These are phyloP conservation scores for Coelinius sp. DNA, from an alignment of 2,888 invertebrate species.

Conservation along the genomic window DNA sequence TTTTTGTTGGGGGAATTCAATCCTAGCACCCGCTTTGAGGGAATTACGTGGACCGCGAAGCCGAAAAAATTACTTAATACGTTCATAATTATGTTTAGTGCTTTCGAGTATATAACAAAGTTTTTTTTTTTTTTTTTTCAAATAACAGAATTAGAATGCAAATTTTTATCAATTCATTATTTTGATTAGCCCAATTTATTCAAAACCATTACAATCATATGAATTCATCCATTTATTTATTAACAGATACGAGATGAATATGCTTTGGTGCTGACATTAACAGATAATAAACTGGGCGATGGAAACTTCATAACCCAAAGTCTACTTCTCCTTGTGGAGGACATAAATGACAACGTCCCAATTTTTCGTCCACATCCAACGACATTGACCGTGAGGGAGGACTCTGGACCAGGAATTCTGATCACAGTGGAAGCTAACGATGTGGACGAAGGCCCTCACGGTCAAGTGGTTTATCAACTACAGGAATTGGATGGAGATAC, in stretches of 20 bases:
- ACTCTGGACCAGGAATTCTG: slow-evolving; percentile 82
- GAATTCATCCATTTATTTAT: not conserved
- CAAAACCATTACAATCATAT: not conserved
- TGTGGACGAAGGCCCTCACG: slow-evolving; percentile 92
- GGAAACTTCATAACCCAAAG: slow-evolving; percentile 93
- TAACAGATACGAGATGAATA: slow-evolving; percentile 87
- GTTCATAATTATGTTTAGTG: too few species aligned
- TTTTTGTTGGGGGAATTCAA: too few species aligned
- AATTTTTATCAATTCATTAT: too few species aligned
- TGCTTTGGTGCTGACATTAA: slow-evolving; percentile 88
- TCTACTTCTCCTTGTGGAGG: slow-evolving; percentile 88
- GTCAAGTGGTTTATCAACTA: slow-evolving; percentile 91
- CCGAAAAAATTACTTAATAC: too few species aligned
- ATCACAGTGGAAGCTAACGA: slow-evolving; percentile 90
- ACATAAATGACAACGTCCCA: slow-evolving; percentile 93
- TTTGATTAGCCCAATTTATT: too few species aligned
- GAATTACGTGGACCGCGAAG: too few species aligned
- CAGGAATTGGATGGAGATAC: slow-evolving; percentile 85
- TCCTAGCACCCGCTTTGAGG: too few species aligned
- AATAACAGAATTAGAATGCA: too few species aligned
- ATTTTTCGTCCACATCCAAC: slow-evolving; percentile 89
- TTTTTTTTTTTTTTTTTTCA: too few species aligned
- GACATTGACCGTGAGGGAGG: slow-evolving; percentile 85
- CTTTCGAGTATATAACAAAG: too few species aligned
- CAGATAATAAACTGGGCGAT: slow-evolving; percentile 88